Conservation (phyloP, 2,113 vertebrate genomes). For the Scalopus aquaticus region DNA sequence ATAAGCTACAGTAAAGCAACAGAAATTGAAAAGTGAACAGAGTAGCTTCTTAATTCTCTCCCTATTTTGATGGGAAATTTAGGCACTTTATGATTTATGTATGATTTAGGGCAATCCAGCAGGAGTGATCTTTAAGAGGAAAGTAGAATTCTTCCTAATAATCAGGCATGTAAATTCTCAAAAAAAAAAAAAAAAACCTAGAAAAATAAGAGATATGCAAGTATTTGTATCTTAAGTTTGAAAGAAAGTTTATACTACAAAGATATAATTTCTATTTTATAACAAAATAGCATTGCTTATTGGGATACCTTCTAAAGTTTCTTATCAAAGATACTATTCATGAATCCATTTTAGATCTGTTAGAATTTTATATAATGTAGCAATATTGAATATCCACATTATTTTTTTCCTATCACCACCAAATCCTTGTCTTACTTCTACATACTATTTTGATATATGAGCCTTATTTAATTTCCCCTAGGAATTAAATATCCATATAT, state of each 20-base stretch:
- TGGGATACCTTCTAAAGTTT: background rate
- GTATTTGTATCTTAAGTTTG: background rate
- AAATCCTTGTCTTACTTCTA: background rate
- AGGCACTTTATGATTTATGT: background rate
- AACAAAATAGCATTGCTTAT: background rate
- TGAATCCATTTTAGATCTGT: background rate
- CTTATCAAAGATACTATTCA: background rate
- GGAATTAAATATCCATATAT: background rate
- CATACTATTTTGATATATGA: background rate
- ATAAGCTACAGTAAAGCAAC: background rate
- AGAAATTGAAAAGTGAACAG: background rate
- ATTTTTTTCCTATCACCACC: background rate
- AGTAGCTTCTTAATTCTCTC: background rate
- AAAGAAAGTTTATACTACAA: background rate
- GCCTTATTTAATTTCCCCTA: background rate
- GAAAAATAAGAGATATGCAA: background rate
- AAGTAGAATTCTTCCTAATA: background rate
- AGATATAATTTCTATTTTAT: background rate
- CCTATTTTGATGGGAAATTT: background rate
- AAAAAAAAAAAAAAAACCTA: background rate
- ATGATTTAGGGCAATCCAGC: background rate
- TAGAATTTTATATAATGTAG: background rate
- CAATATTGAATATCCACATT: background rate
- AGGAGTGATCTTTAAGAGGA: background rate
- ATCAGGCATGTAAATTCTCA: background rate